Conservation (phyloP, 30 jellyfish, hydroid and myxozoan species). For the Aurelia sp. region DNA sequence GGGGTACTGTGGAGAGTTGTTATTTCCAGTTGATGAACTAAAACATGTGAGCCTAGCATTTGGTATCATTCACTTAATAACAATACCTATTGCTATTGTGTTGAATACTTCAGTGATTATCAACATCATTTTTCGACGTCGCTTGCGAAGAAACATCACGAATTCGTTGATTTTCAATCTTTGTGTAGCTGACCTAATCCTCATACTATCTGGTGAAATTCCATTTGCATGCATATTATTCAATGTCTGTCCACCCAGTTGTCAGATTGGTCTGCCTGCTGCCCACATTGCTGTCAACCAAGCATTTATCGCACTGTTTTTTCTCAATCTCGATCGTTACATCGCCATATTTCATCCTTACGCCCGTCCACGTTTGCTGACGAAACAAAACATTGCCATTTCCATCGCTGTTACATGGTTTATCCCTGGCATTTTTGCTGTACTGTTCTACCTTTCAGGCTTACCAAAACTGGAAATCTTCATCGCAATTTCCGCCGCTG, state of each 20-base stretch:
- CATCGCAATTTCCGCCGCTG: not conserved
- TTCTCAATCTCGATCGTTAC: slow-evolving; percentile 49
- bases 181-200: slow-evolving; percentile 38
- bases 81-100: slow-evolving; percentile 18
- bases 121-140: not conserved
- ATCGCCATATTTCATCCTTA: slow-evolving; percentile 50
- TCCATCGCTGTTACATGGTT: slow-evolving; percentile 32
- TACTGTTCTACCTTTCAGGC: slow-evolving; percentile 1
- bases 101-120: not conserved
- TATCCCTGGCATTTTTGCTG: slow-evolving; percentile 38
- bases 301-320: slow-evolving; percentile 40
- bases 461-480: not conserved
- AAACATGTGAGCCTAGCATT: not conserved
- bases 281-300: slow-evolving; percentile 21
- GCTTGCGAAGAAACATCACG: slow-evolving; percentile 14
- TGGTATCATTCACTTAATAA: not conserved
- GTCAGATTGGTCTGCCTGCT: slow-evolving; percentile 12
- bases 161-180: slow-evolving; percentile 45
- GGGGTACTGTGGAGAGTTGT: no score
- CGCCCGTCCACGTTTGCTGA: slow-evolving; percentile 23
- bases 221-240: slow-evolving; percentile 9
- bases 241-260: not conserved
- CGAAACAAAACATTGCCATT: not conserved
- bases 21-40: no score
- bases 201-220: slow-evolving; percentile 14